Evolutionary conservation across 2,888 invertebrate species (phyloP).

Genomic region (Synergus laeviventris): DNA sequence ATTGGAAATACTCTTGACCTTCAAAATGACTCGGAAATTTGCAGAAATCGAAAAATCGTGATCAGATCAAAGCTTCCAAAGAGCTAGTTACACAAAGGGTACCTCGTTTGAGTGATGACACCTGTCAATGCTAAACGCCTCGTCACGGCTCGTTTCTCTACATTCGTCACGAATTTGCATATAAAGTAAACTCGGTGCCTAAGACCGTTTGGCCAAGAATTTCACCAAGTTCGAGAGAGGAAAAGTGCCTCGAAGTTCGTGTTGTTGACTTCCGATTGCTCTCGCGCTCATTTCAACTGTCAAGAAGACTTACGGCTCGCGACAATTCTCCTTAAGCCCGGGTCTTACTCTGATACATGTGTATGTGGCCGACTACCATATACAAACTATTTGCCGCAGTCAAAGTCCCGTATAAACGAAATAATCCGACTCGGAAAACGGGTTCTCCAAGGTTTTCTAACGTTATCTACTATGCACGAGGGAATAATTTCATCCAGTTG

Average conservation of each 20-base stretch:
- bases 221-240: slow-evolving; percentile 44
- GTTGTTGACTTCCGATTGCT: slow-evolving; percentile 68
- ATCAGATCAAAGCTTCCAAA: background rate
- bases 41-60: background rate
- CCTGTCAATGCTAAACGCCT: slow-evolving; percentile 60
- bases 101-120: slow-evolving; percentile 31
- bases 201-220: slow-evolving; percentile 44
- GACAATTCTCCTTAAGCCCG: slow-evolving; percentile 55
- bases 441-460: slow-evolving; percentile 7
- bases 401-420: slow-evolving; percentile 64
- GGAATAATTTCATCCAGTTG: slow-evolving; percentile 72
- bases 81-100: slow-evolving; percentile 21
- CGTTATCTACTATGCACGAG: slow-evolving; percentile 65
- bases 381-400: slow-evolving; percentile 55
- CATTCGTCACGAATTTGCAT: slow-evolving; percentile 70
- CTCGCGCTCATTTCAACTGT: slow-evolving; percentile 71
- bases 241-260: slow-evolving; percentile 52
- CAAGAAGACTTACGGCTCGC: slow-evolving; percentile 70
- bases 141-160: slow-evolving; percentile 62
- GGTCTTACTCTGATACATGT: slow-evolving; percentile 23
- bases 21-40: background rate
- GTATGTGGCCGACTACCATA: background rate
- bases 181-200: slow-evolving; percentile 69
- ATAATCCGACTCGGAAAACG: slow-evolving; percentile 51
- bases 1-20: background rate